phyloP scores from a whole-genome alignment of 2,888 invertebrate genomes.

The Chaetogeoica ovagalla region DNA sequence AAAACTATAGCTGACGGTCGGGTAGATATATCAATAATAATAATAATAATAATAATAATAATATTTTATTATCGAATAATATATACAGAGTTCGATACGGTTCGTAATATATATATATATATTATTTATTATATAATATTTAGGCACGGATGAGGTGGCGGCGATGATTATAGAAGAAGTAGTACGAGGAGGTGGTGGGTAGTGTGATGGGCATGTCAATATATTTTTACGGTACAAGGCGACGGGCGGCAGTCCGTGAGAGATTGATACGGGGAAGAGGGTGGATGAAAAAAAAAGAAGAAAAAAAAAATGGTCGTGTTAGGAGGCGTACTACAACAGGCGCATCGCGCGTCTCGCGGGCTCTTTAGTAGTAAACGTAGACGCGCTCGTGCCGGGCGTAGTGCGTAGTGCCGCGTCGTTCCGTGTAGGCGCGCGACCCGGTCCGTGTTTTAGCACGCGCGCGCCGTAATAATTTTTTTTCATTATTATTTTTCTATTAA shows the following conservation, averaged over 20 bases:
- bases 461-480: too few relatives aligned
- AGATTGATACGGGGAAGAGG: constrained; percentile 45
- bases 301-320: constrained; percentile 8
- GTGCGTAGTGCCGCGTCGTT: constrained; percentile 18
- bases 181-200: not conserved
- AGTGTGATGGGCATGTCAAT: constrained; percentile 27
- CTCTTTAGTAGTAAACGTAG: constrained; percentile 44
- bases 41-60: too few relatives aligned
- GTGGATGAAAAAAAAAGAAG: too few relatives aligned
- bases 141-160: too few relatives aligned
- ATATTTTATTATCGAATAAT: too few relatives aligned
- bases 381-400: constrained; percentile 38
- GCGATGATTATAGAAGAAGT: too few relatives aligned
- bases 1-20: too few relatives aligned
- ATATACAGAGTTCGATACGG: too few relatives aligned
- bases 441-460: not conserved
- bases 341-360: constrained; percentile 43
- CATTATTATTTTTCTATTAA: not conserved
- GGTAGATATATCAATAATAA: too few relatives aligned
- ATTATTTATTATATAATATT: too few relatives aligned
- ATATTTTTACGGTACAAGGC: constrained; percentile 33
- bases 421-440: constrained; percentile 31
- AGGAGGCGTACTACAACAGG: not conserved
- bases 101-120: too few relatives aligned
- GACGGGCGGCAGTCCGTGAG: constrained; percentile 7